Evolutionary conservation across 2,888 invertebrate genomes (phyloP).

Genomic region (Tillus elongatus): DNA sequence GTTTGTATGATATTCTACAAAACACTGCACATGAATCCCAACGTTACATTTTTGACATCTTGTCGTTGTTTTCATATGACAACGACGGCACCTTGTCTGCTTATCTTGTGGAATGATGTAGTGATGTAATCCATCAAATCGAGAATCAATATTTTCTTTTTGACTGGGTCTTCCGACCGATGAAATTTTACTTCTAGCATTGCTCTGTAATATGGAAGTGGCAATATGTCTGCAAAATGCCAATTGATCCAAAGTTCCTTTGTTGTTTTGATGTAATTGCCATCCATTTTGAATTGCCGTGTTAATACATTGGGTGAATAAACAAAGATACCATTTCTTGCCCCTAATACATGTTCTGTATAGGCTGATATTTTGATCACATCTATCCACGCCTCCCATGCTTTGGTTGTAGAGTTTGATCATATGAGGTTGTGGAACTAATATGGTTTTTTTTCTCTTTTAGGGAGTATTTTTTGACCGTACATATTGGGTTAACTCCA

Average conservation of each 20-base stretch:
- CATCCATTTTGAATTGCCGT: constrained; percentile 27
- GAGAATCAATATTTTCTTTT: constrained; percentile 12
- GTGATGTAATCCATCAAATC: constrained; percentile 22
- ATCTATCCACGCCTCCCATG: constrained; percentile 27
- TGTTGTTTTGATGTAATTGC: constrained; percentile 23
- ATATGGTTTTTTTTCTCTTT: constrained; percentile 15
- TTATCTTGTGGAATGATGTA: constrained; percentile 19
- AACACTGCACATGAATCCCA: constrained; percentile 21
- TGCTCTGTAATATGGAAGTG: neutral
- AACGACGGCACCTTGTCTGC: constrained; percentile 21
- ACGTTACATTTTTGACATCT: constrained; percentile 21
- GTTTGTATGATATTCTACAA: constrained; percentile 19
- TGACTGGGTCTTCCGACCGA: constrained; percentile 9
- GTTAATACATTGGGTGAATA: constrained; percentile 25
- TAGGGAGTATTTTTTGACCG: constrained; percentile 2
- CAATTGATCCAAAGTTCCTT: constrained; percentile 22
- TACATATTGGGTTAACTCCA: constrained; percentile 2
- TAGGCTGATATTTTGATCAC: constrained; percentile 26
- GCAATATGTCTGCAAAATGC: constrained; percentile 22
- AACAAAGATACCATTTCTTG: constrained; percentile 29
- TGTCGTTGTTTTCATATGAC: constrained; percentile 22
- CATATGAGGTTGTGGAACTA: constrained; percentile 19
- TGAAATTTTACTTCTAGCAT: constrained; percentile 2
- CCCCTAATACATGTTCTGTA: constrained; percentile 23
- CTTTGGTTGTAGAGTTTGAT: constrained; percentile 20